phyloP scores from a whole-genome alignment of 2,888 invertebrate species.

The Cetonia aurata region DNA sequence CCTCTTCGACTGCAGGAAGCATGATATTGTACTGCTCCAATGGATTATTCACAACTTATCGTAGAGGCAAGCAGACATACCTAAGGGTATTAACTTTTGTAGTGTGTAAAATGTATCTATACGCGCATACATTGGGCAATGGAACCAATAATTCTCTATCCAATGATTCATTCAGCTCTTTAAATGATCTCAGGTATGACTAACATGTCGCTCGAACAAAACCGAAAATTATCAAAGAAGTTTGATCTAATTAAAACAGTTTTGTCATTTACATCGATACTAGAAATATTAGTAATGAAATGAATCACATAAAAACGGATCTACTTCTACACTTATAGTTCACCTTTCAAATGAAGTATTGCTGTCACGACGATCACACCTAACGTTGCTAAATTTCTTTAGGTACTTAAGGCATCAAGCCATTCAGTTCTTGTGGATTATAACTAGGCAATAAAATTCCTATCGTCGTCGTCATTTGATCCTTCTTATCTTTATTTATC shows the following conservation, averaged over 20 bases:
- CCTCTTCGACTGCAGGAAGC: slow-evolving; percentile 38
- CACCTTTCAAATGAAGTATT: too few relatives aligned
- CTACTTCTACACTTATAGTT: too few relatives aligned
- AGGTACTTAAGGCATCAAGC: too few relatives aligned
- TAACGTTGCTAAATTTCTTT: too few relatives aligned
- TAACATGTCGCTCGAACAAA: slow-evolving; percentile 15
- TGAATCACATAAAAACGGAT: too few relatives aligned
- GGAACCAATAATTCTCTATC: slow-evolving; percentile 2
- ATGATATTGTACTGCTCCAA: slow-evolving; percentile 22
- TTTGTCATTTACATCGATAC: neutral
- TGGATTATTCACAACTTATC: slow-evolving; percentile 23
- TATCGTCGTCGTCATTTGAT: too few relatives aligned
- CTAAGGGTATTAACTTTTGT: slow-evolving; percentile 16
- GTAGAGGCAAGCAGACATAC: neutral
- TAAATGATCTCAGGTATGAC: slow-evolving; percentile 29
- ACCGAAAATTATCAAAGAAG: slow-evolving; percentile 4
- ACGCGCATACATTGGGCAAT: slow-evolving; percentile 24
- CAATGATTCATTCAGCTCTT: slow-evolving; percentile 23
- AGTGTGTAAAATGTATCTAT: too few relatives aligned
- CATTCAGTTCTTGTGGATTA: too few relatives aligned
- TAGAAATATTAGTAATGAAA: neutral
- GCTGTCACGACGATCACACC: too few relatives aligned
- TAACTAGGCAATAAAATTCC: too few relatives aligned
- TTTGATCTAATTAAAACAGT: too few relatives aligned
- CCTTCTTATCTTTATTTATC: too few relatives aligned